Evolutionary conservation across 2,113 vertebrate species (phyloP), one percentile per base, ranked within the genome.

Genomic region (Porphyrio hochstetteri): DNA sequence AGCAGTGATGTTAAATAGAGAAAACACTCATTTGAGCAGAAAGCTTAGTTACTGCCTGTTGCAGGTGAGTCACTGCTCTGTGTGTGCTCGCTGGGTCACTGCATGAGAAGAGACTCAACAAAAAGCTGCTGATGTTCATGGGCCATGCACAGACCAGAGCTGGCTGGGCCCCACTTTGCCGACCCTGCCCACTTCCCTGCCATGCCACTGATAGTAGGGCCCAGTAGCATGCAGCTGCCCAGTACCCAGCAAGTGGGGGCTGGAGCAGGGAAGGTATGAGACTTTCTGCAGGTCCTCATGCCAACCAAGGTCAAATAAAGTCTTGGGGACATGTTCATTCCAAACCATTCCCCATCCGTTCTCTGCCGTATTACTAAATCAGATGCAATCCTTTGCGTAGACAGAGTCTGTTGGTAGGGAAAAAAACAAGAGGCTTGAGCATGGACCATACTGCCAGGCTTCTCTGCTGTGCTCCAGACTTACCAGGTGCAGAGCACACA

Each of bases 201-300:
- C 29, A 1, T 33, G 42, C 17, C 57, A 25, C 0, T 1, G 5
- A 4, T 7, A 11, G 11, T 0, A 10, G 16, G 31, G 35, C 21
- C 27, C 31, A 76, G 48, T 52, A 68, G 35, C 11, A 1, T 36
- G 8, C 17, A 42, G 33, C 38, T 57, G 35, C 59, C 48, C 28
- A 3, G 4, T 28, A 4, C 5, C 3, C 5, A 4, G 21, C 55
- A 61, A 57, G 24, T 59, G 18, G 4, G 7, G 31, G 21, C 31
- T 55, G 57, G 42, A 71, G 38, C 1, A 2, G n/a, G 29, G 12
- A 6, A n/a, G 48, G 16, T 40, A 9, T 31, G 15, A 11, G 15
- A 40, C 14, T 11, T 61, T 69, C 67, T 65, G 35, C 29, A 48
- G 11, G 28, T 77, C 31, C 44, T 83, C 5, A 0, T 25, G 50